phyloP scores from a whole-genome alignment of 2,113 vertebrate species.

The Gallinago jamesoni region DNA sequence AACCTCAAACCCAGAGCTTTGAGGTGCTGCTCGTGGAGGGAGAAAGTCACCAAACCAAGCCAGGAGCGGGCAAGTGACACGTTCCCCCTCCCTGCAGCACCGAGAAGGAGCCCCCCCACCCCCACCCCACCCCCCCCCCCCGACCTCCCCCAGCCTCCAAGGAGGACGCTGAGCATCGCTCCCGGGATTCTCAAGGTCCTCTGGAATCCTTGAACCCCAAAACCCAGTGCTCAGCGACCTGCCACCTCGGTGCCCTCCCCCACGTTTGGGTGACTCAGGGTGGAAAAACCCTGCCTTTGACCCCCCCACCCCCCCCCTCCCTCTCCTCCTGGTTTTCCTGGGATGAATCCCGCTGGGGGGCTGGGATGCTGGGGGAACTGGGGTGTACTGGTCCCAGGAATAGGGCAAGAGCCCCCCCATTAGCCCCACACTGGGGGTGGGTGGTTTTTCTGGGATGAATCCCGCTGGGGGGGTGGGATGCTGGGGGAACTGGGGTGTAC shows the following conservation, averaged over 20 bases:
- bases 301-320: background rate
- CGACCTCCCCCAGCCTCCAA: background rate
- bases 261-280: background rate
- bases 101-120: background rate
- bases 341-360: too few relatives aligned
- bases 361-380: too few relatives aligned
- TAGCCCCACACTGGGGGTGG: too few relatives aligned
- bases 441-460: too few relatives aligned
- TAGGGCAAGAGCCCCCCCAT: too few relatives aligned
- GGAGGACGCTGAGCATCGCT: rapidly evolving
- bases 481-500: too few relatives aligned
- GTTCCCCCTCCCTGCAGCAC: background rate
- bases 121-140: background rate
- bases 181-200: background rate
- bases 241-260: rapidly evolving
- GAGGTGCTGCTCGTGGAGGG: background rate
- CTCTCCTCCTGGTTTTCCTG: too few relatives aligned
- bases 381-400: too few relatives aligned
- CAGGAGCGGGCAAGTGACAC: background rate
- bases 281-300: conserved; percentile 36
- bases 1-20: background rate
- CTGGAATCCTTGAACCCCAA: background rate
- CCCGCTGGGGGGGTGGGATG: too few relatives aligned
- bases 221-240: background rate
- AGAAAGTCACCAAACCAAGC: background rate